Conservation (phyloP, 1,140 invertebrate species). For the Pseudomyrmex gracilis region DNA sequence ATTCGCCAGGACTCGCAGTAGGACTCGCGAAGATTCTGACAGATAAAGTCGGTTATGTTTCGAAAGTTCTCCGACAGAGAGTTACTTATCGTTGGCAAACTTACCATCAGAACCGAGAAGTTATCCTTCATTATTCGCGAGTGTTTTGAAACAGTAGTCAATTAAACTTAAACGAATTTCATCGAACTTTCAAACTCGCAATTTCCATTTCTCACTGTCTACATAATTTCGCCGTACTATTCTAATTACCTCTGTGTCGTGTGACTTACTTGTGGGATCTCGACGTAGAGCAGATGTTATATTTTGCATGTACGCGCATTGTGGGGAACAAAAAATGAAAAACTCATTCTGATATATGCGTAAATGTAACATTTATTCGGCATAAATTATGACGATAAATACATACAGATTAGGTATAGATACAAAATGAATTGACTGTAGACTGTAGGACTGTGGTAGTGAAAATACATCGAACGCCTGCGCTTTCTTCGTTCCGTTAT, state of each 20-base stretch:
- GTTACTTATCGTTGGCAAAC: conserved; percentile 58
- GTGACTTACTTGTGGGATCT: background rate
- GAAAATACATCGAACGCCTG: conserved; percentile 82
- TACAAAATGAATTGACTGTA: conserved; percentile 85
- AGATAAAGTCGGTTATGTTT: conserved; percentile 52
- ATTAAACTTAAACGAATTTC: conserved; percentile 61
- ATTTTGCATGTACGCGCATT: conserved; percentile 17
- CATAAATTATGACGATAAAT: conserved; percentile 85
- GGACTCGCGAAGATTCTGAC: conserved; percentile 38
- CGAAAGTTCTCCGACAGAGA: conserved; percentile 42
- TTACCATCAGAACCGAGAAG: conserved; percentile 45
- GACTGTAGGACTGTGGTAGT: conserved; percentile 82
- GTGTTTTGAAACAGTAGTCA: conserved; percentile 61
- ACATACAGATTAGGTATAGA: conserved; percentile 83
- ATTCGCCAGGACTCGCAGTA: background rate
- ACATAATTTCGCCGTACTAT: conserved; percentile 39
- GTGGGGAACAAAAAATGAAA: background rate
- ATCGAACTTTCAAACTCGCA: conserved; percentile 48
- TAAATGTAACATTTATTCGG: conserved; percentile 86
- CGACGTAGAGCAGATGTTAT: background rate
- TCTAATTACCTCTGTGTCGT: conserved; percentile 44
- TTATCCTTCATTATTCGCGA: conserved; percentile 60
- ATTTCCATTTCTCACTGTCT: conserved; percentile 53
- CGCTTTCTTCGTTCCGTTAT: conserved; percentile 76
- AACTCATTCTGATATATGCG: conserved; percentile 70